Percentiles rank a stretch among this genome's conserved stretches.
These are phyloP conservation scores for Drosophila planitibia DNA, from an alignment of 2,888 invertebrate species.

Conservation along the genomic window DNA sequence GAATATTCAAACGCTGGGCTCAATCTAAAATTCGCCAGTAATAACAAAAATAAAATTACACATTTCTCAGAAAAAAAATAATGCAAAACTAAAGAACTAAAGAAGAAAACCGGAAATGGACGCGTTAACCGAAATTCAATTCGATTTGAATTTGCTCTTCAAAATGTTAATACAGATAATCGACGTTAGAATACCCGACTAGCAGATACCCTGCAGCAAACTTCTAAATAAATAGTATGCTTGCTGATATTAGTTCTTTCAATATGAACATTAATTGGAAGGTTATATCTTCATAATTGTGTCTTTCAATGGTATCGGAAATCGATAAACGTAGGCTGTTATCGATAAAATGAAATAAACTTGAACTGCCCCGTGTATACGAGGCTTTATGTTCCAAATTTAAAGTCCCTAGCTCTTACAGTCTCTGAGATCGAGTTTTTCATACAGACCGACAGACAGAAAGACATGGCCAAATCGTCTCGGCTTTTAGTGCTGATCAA, in stretches of 20 bases:
- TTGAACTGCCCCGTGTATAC: rapidly evolving
- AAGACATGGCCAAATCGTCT: neutral
- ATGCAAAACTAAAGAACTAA: neutral
- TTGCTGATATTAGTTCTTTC: neutral
- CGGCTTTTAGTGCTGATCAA: neutral
- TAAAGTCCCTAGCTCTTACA: neutral
- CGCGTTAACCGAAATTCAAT: neutral
- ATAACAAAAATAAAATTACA: neutral
- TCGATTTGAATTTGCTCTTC: neutral
- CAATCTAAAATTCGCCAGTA: neutral
- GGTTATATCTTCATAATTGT: neutral
- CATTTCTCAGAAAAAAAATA: neutral
- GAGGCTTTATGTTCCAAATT: neutral
- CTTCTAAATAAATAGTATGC: neutral
- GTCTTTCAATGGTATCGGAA: neutral
- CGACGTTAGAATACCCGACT: neutral
- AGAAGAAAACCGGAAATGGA: neutral
- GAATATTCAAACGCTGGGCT: neutral
- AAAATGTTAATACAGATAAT: neutral
- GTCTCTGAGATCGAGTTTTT: rapidly evolving
- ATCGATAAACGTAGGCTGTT: neutral
- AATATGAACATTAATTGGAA: neutral
- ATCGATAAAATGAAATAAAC: neutral
- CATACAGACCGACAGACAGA: neutral
- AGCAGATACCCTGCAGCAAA: neutral